Base-by-base conservation (phyloP, 2,888 invertebrate genomes). In the Parnassius apollo region DNA sequence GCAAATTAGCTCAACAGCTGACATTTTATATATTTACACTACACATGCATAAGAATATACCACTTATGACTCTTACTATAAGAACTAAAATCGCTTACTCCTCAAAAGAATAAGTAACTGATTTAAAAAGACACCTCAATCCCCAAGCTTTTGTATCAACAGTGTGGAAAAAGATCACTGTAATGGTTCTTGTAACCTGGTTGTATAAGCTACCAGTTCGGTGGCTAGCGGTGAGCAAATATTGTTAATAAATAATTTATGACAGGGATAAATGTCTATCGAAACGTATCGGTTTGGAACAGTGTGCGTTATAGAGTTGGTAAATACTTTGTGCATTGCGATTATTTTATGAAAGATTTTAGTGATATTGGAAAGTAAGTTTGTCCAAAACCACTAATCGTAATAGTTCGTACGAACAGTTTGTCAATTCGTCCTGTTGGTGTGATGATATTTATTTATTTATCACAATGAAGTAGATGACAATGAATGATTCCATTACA, bases 1-100 rank as follows among this genome's bases (percentile, higher is more conserved):
- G 74, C 87, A 87, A 86, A 86, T 86, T 84, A 82, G 77, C 71
- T 67, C 61, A 72, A 71, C 71, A 72, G 67, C 65, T 72, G 70
- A 71, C 71, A 57, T 22, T 53, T 18, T 52, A 46, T 61, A 52
- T 61, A 51, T 64, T 54, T 48, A 48, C 62, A 60, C 53, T 44
- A 18, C 45, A 13, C 25, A 46, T 9, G 42, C 22, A 52, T 3
- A 44, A 51, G 10, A 63, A 22, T 48, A 55, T 63, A 13, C 4
- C 18, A 2, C 9, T 56, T 56, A 56, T 11, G 0, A 1, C 13
- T 2, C 7, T 9, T 13, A 0, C 2, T 2, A 42, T 56, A 59
- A 51, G 52, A n/a, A 46, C 56, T 42, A 18, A 9, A 56, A n/a
- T 56, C 46, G 42, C 42, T 9, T 59, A 25, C 25, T 0, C 35